phyloP scores from a whole-genome alignment of 2,797 vertebrate species.

The Cygnus olor region DNA sequence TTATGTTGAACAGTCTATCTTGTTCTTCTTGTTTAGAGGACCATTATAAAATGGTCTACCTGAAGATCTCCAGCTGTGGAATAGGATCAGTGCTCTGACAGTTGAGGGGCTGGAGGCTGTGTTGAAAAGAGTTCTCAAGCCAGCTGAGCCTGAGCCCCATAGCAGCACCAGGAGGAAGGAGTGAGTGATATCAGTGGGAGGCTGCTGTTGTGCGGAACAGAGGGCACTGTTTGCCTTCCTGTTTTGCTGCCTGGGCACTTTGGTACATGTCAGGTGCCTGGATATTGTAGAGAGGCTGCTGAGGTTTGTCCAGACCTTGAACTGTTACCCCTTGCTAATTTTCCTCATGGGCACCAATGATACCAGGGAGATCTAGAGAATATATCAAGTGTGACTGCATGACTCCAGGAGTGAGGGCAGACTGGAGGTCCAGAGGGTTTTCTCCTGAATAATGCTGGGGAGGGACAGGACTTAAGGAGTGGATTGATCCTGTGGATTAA shows the following conservation, averaged over 20 bases:
- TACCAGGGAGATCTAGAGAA: not conserved
- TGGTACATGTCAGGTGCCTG: not conserved
- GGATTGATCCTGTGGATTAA: not conserved
- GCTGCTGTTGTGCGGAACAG: not conserved
- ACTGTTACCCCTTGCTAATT: not conserved
- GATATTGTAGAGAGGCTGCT: not conserved
- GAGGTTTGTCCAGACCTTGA: not conserved
- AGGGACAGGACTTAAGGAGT: not conserved
- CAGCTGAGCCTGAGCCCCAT: not conserved
- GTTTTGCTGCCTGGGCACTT: not conserved
- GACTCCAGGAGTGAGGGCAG: not conserved
- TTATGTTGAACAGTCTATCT: not conserved
- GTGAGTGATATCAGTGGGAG: not conserved
- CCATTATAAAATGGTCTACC: not conserved
- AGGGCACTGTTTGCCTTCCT: not conserved
- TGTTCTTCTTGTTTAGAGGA: not conserved
- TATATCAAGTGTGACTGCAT: not conserved
- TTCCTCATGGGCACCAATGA: not conserved
- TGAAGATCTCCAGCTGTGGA: not conserved
- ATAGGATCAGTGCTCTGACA: rapidly evolving
- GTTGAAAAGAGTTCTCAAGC: not conserved
- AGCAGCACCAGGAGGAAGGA: not conserved
- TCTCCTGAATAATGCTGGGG: rapidly evolving
- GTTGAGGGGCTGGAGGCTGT: not conserved
- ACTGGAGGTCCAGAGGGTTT: rapidly evolving